Conservation (phyloP, 2,888 invertebrate genomes). For the Rhyacophila evoluta region DNA sequence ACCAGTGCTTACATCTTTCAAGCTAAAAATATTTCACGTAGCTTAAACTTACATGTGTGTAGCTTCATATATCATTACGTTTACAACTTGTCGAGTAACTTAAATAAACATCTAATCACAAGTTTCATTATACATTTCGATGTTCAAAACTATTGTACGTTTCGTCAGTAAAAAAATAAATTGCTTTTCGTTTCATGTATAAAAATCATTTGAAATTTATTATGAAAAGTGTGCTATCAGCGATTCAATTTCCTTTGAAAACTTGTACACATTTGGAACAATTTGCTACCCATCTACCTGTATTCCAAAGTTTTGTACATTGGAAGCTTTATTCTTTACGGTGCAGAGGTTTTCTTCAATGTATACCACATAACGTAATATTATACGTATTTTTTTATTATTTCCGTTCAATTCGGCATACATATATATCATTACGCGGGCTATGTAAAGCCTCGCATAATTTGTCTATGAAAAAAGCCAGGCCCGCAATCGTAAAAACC, state of each 20-base stretch:
- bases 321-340: background rate
- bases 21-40: too few species aligned
- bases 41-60: too few species aligned
- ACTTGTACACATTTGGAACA: background rate
- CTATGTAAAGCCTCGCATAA: background rate
- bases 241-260: slow-evolving; percentile 1
- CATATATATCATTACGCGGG: background rate
- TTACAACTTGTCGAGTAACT: too few species aligned
- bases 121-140: background rate
- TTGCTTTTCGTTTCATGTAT: background rate
- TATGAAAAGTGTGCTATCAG: background rate
- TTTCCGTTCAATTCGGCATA: background rate
- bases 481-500: background rate
- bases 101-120: too few species aligned
- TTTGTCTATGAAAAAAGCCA: slow-evolving; percentile 14
- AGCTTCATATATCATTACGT: too few species aligned
- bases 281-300: background rate
- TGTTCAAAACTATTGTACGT: too few species aligned
- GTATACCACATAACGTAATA: background rate
- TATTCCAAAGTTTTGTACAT: background rate
- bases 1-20: too few species aligned
- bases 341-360: background rate
- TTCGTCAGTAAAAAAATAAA: background rate
- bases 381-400: background rate
- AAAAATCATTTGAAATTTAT: background rate